phyloP scores from a whole-genome alignment of 2,888 invertebrate species.

The Caenorhabditis japonica region DNA sequence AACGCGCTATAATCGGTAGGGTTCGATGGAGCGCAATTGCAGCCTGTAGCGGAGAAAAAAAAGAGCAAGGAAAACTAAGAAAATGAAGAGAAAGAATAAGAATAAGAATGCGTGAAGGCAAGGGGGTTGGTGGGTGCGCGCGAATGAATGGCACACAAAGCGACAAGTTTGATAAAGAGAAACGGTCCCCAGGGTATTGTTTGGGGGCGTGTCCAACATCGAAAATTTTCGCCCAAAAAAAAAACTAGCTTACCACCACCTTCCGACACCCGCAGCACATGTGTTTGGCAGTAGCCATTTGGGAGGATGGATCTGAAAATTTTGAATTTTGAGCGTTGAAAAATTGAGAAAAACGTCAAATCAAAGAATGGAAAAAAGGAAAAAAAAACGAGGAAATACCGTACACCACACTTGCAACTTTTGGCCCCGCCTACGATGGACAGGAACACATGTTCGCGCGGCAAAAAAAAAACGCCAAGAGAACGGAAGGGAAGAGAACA shows the following conservation, averaged over 20 bases:
- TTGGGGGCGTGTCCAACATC: not conserved
- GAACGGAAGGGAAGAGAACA: no score
- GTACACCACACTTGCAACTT: no score
- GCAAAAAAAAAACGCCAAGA: no score
- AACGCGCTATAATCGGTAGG: no score
- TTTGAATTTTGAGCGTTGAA: not conserved
- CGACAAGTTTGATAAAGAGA: conserved; percentile 39
- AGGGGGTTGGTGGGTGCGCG: not conserved
- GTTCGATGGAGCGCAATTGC: not conserved
- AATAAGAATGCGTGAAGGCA: not conserved
- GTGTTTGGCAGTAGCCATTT: conserved; percentile 18
- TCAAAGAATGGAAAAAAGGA: not conserved
- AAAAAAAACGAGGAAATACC: no score
- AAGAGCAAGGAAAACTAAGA: conserved; percentile 5
- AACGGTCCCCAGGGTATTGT: conserved; percentile 22
- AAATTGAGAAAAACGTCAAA: no score
- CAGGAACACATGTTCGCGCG: no score
- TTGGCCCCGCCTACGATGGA: no score
- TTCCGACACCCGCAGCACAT: conserved; percentile 44
- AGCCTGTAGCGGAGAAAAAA: not conserved
- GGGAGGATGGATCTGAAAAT: not conserved
- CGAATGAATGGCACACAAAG: conserved; percentile 4
- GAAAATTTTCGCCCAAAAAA: not conserved
- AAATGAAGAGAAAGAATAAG: not conserved
- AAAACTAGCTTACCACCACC: conserved; percentile 35